Conservation (phyloP, 2,113 vertebrate species). For the Silurus meridionalis region DNA sequence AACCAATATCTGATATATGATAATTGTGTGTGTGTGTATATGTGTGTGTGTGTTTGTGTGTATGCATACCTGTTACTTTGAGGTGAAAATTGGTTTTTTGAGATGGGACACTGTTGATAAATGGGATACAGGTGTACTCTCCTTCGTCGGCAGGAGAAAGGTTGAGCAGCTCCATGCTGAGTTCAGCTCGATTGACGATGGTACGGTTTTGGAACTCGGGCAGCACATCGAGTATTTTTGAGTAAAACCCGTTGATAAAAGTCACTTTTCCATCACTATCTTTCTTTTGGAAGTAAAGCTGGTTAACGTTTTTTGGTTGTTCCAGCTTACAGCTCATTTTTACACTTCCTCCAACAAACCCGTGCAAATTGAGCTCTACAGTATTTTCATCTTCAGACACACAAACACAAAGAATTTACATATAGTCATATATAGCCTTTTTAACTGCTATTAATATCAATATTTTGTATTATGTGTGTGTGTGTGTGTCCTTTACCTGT, state of each 20-base stretch:
- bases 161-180: conserved; percentile 33
- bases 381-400: neutral
- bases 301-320: accelerated
- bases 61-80: conserved; percentile 41
- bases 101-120: accelerated
- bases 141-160: conserved; percentile 12
- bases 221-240: accelerated
- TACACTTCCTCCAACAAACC: neutral
- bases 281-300: conserved; percentile 31
- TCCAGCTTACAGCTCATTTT: neutral
- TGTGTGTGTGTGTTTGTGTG: neutral
- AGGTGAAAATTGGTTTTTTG: neutral
- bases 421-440: neutral
- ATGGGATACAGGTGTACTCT: neutral
- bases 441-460: neutral
- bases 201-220: conserved; percentile 16
- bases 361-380: neutral
- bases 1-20: neutral
- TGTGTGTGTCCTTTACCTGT: conserved; percentile 9
- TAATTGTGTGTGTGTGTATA: neutral
- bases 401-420: neutral
- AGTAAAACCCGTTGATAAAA: conserved; percentile 38
- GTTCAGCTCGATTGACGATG: accelerated
- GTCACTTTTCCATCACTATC: accelerated
- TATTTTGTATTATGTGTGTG: neutral